These are phyloP conservation scores for Vidua chalybeata DNA, from an alignment of 2,113 vertebrate species.

Conservation along the genomic window DNA sequence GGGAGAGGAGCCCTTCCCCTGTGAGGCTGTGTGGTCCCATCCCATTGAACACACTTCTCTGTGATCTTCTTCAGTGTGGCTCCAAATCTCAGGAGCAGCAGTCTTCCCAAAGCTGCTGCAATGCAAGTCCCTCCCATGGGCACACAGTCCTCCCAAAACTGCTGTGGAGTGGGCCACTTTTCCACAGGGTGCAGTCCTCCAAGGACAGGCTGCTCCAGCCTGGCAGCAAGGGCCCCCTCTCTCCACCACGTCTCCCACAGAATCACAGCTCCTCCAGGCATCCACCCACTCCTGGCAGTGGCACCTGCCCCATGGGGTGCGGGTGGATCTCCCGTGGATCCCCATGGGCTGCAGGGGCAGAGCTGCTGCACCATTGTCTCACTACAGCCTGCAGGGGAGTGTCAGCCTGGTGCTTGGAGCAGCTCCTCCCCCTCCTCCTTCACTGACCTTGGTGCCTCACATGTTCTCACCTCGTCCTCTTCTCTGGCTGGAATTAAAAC, in stretches of 20 bases:
- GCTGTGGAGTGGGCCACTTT: not conserved
- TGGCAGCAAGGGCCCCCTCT: not conserved
- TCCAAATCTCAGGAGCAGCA: not conserved
- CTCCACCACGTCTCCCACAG: not conserved
- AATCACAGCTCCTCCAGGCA: not conserved
- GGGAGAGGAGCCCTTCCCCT: not conserved
- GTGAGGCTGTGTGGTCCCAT: not conserved
- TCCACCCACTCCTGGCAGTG: fast-evolving
- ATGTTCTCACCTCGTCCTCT: not conserved
- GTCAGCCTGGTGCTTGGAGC: not conserved
- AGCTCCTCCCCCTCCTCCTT: not conserved
- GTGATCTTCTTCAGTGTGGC: fast-evolving
- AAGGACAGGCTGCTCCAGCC: not conserved
- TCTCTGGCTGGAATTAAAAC: not conserved
- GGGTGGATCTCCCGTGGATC: not conserved
- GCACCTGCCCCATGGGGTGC: not conserved
- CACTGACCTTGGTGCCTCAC: not conserved
- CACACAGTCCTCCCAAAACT: not conserved
- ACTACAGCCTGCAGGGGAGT: fast-evolving
- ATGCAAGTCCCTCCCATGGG: too few species aligned
- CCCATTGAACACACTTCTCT: not conserved
- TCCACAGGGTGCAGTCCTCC: not conserved
- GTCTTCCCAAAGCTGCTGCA: not conserved
- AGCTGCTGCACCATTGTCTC: not conserved
- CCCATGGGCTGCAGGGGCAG: too few species aligned